Base-by-base conservation (phyloP, 2,888 invertebrate genomes). In the Doris montereyensis region DNA sequence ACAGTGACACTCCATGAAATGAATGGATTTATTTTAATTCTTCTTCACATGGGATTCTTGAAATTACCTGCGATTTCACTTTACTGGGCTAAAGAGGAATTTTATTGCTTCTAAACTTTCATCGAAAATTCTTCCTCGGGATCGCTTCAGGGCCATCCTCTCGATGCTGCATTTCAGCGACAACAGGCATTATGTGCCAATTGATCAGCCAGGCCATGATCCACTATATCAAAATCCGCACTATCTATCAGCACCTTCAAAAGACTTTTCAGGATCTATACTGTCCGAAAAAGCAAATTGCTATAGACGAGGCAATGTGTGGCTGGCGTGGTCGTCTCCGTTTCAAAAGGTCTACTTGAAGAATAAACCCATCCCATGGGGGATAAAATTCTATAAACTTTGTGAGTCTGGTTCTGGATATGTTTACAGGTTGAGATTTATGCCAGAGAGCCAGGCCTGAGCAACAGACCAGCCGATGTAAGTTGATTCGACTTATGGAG, bases 101-200 rank as follows among this genome's bases (percentile, higher is more conserved):
- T n/a, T 72, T 28, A 5, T 35, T 41, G 8, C 72, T 2, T 8
- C 72, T 2, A n/a, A 72, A 3, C 52, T 72, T 4, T 41, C 72
- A n/a, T 5, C 13, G 13, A 3, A 10, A 2, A 72, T 72, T 34
- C 2, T 72, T 10, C 8, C 72, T 1, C 41, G 72, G 3, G 41
- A 72, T 52, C 72, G 52, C 24, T 72, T 72, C 52, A 1, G 35
- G 1, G 41, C 72, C 5, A 72, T 72, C 2, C 21, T 72, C 1
- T 52, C 41, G 1, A 72, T 72, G 72, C 52, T 72, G 72, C 72
- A 72, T 28, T 72, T 72, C 24, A 41, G 41, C 52, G 24, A 41
- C 2, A 72, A 72, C 26, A 17, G 8, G 5, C 4, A n/a, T 13
- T 41, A 72, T 24, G 5, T 72, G 1, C 41, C 41, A 4, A 3